phyloP scores from a whole-genome alignment of 2,888 invertebrate species.

The Cinara cedri region DNA sequence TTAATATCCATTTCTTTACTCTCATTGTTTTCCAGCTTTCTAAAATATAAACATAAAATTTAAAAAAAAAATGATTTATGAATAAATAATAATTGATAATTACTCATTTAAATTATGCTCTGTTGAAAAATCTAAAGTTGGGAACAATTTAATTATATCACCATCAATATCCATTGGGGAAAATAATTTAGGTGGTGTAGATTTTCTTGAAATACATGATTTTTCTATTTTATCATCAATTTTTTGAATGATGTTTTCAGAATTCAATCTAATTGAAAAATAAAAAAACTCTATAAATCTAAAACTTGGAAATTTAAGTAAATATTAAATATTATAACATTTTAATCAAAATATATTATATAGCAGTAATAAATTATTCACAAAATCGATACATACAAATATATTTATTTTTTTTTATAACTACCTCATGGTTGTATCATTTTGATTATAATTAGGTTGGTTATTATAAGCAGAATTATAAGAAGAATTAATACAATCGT shows the following conservation, averaged over 20 bases:
- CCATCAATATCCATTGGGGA: slow-evolving; percentile 33
- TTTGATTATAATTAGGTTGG: neutral
- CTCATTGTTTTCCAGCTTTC: neutral
- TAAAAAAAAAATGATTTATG: neutral
- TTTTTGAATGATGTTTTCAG: neutral
- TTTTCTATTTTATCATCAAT: neutral
- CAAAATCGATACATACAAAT: no score
- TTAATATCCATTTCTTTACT: neutral
- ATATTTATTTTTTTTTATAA: neutral
- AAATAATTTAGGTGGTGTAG: slow-evolving; percentile 27
- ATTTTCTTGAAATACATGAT: slow-evolving; percentile 27
- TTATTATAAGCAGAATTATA: neutral
- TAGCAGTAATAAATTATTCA: no score
- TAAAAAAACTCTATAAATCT: neutral
- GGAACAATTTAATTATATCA: slow-evolving; percentile 37
- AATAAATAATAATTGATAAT: neutral
- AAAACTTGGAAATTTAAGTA: no score
- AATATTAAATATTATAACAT: neutral
- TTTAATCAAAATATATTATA: no score
- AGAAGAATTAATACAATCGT: neutral
- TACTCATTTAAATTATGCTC: slow-evolving; percentile 43
- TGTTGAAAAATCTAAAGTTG: slow-evolving; percentile 32
- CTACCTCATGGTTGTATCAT: neutral
- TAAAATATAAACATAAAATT: slow-evolving; percentile 1
- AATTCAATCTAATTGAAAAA: slow-evolving; percentile 17